A percentile compares a stretch with the other conserved stretches of the same genome.
Conservation (phyloP, 2,797 vertebrate species). For the Danio albolineatus region DNA sequence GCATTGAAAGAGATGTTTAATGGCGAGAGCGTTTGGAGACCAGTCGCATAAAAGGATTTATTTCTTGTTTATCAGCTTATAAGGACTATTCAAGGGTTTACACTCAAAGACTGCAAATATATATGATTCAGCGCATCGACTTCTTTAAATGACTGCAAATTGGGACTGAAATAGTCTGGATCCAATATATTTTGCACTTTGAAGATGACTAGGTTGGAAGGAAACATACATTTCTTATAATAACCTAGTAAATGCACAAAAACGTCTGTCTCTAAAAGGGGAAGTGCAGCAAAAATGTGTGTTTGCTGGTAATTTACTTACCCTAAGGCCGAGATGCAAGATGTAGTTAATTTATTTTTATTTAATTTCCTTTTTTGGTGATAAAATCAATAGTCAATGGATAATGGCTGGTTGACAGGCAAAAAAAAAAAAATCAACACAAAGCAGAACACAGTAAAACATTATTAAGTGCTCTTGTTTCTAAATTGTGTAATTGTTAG, state of each 20-base stretch:
- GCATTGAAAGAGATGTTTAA: slow-evolving; percentile 16
- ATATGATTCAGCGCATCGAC: not conserved
- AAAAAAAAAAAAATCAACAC: too few species aligned
- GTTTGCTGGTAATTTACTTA: too few species aligned
- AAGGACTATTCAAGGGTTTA: not conserved
- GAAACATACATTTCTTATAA: slow-evolving; percentile 8
- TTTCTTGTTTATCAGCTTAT: slow-evolving; percentile 30
- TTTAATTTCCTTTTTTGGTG: too few species aligned
- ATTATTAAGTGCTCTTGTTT: too few species aligned
- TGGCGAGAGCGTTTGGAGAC: slow-evolving; percentile 26
- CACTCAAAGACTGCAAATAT: not conserved
- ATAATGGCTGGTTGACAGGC: too few species aligned
- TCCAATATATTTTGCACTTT: not conserved
- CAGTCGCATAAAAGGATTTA: slow-evolving; percentile 15
- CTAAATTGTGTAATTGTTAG: too few species aligned
- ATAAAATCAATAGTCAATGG: too few species aligned
- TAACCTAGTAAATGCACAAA: not conserved
- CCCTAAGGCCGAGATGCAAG: too few species aligned
- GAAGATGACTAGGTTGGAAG: not conserved
- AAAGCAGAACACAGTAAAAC: too few species aligned
- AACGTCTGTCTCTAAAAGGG: not conserved
- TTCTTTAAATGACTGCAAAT: not conserved
- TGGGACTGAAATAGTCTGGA: not conserved
- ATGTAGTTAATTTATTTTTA: too few species aligned
- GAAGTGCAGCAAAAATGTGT: not conserved